A percentile compares a stretch with the other conserved stretches of the same genome.
Conservation (phyloP, 1,140 invertebrate genomes). For the Drosophila grimshawi region DNA sequence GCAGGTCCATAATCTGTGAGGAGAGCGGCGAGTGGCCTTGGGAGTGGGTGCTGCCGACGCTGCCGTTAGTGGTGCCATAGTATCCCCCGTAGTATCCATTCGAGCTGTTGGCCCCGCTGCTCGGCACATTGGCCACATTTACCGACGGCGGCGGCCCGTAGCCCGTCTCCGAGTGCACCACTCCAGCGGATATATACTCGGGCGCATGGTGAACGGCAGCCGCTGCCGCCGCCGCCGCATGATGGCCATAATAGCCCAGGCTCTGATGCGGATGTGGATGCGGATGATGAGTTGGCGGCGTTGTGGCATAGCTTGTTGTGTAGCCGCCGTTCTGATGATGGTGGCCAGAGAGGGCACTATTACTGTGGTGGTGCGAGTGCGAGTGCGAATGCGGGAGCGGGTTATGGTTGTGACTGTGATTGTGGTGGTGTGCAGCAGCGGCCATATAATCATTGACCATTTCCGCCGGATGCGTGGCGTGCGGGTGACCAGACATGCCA, state of each 20-base stretch:
- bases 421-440: constrained; percentile 69
- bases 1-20: constrained; percentile 82
- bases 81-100: constrained; percentile 82
- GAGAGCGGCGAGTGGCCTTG: constrained; percentile 80
- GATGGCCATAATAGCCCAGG: constrained; percentile 74
- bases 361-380: constrained; percentile 80
- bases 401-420: constrained; percentile 45
- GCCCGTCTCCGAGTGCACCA: constrained; percentile 68
- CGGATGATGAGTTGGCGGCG: constrained; percentile 79
- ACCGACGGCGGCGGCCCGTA: constrained; percentile 69
- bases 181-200: constrained; percentile 74
- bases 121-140: constrained; percentile 58
- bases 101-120: constrained; percentile 37
- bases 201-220: constrained; percentile 73
- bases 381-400: constrained; percentile 68
- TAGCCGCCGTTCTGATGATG: constrained; percentile 81
- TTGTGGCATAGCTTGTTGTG: constrained; percentile 69
- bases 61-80: constrained; percentile 76
- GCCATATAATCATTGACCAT: constrained; percentile 84
- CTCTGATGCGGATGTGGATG: constrained; percentile 71
- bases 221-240: constrained; percentile 59
- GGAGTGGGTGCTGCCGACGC: constrained; percentile 80
- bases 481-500: constrained; percentile 77
- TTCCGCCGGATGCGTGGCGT: constrained; percentile 80
- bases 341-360: constrained; percentile 75